phyloP scores from a whole-genome alignment of 2,113 vertebrate genomes.

The Carlito syrichta region DNA sequence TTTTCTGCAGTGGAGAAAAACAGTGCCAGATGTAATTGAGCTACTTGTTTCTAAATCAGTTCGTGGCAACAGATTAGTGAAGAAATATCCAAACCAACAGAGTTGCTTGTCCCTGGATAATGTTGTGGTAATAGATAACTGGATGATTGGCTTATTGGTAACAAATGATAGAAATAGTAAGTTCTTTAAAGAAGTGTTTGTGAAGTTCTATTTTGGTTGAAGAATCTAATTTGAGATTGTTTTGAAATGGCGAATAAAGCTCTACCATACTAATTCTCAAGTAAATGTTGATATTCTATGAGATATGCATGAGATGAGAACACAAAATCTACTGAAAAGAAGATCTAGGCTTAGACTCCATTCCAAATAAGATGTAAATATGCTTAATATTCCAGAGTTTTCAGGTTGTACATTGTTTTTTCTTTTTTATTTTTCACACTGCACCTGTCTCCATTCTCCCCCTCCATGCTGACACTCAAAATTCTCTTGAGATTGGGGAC shows the following conservation, averaged over 20 bases:
- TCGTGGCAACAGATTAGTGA: background rate
- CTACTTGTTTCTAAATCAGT: background rate
- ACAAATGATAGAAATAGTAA: background rate
- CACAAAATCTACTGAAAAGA: background rate
- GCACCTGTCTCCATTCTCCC: no score
- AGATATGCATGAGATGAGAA: background rate
- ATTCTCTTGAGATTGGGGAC: accelerated
- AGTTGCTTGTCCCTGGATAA: background rate
- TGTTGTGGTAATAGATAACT: background rate
- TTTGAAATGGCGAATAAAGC: slow-evolving; percentile 9
- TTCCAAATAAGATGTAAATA: background rate
- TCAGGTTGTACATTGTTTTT: background rate
- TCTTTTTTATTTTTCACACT: background rate
- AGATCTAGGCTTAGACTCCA: background rate
- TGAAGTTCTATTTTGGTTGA: background rate
- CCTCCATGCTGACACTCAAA: background rate
- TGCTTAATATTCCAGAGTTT: background rate
- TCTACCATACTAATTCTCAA: background rate
- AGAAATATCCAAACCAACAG: background rate
- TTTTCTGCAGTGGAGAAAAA: background rate
- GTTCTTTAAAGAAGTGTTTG: background rate
- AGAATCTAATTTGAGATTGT: background rate
- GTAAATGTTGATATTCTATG: background rate
- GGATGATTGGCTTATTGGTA: background rate
- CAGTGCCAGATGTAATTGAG: background rate